A percentile compares a stretch with the other conserved stretches of the same genome.
phyloP scores from a whole-genome alignment of 2,888 invertebrate genomes.

The Tinea trinotella region DNA sequence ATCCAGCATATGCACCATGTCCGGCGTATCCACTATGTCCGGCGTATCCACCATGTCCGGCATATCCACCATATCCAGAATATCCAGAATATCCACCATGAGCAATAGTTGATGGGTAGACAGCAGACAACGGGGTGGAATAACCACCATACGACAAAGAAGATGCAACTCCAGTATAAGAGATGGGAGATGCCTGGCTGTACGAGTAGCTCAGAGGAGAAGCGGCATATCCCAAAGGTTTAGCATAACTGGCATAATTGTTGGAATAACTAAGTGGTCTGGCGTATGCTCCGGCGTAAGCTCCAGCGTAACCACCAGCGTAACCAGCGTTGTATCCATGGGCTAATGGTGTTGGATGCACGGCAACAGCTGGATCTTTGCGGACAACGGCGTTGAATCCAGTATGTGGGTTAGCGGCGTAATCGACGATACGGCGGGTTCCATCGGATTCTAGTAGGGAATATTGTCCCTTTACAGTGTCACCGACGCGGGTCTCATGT shows the following conservation, averaged over 20 bases:
- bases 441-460: conserved; percentile 70
- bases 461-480: conserved; percentile 68
- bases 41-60: conserved; percentile 43
- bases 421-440: conserved; percentile 70
- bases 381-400: conserved; percentile 74
- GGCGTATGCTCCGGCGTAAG: conserved; percentile 22
- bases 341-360: conserved; percentile 1
- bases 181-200: conserved; percentile 22
- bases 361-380: conserved; percentile 53
- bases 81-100: conserved; percentile 20
- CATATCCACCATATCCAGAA: conserved; percentile 27
- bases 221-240: conserved; percentile 22
- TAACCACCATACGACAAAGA: conserved; percentile 22
- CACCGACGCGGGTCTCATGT: conserved; percentile 68
- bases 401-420: conserved; percentile 68
- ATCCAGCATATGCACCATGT: conserved; percentile 22
- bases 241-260: conserved; percentile 17
- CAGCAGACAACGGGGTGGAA: conserved; percentile 17
- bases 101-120: conserved; percentile 18
- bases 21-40: conserved; percentile 36
- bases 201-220: conserved; percentile 18
- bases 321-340: conserved; percentile 2
- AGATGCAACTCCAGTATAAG: conserved; percentile 25
- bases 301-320: too few species aligned
- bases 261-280: conserved; percentile 22